Conservation (phyloP, 2,888 invertebrate genomes). For the Pimpla rufipes region DNA sequence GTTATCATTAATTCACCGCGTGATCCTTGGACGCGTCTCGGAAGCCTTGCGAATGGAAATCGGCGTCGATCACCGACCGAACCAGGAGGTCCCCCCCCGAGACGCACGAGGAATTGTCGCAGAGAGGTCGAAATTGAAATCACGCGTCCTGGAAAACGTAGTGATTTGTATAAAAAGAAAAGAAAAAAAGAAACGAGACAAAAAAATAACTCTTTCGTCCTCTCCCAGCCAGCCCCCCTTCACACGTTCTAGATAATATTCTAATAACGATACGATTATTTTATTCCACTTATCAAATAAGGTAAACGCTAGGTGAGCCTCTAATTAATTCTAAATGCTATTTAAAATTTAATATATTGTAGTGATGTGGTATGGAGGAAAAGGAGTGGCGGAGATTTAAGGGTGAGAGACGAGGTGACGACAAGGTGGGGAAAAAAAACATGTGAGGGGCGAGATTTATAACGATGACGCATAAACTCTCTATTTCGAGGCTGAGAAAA, state of each 20-base stretch:
- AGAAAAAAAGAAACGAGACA: neutral
- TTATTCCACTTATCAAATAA: conserved; percentile 69
- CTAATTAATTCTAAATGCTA: conserved; percentile 73
- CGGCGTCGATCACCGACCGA: conserved; percentile 38
- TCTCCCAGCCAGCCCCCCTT: conserved; percentile 63
- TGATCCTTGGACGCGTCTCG: neutral
- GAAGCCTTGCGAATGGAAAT: conserved; percentile 12
- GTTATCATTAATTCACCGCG: conserved; percentile 40
- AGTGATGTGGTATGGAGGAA: conserved; percentile 71
- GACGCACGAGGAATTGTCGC: conserved; percentile 1
- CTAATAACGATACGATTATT: conserved; percentile 68
- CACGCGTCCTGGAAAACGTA: conserved; percentile 22
- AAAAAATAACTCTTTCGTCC: conserved; percentile 45
- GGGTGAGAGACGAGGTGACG: conserved; percentile 40
- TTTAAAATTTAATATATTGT: conserved; percentile 75
- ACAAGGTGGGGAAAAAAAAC: conserved; percentile 19
- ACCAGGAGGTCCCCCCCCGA: neutral
- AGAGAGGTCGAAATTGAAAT: conserved; percentile 2
- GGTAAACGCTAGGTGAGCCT: conserved; percentile 69
- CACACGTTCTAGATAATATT: conserved; percentile 63
- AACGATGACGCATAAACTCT: conserved; percentile 44
- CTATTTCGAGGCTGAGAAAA: conserved; percentile 52
- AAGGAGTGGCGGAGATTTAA: conserved; percentile 42
- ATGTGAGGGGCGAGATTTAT: conserved; percentile 39
- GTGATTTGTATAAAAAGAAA: conserved; percentile 16